These are phyloP conservation scores for Anticlea derivata DNA, from an alignment of 2,888 invertebrate species.

Conservation along the genomic window DNA sequence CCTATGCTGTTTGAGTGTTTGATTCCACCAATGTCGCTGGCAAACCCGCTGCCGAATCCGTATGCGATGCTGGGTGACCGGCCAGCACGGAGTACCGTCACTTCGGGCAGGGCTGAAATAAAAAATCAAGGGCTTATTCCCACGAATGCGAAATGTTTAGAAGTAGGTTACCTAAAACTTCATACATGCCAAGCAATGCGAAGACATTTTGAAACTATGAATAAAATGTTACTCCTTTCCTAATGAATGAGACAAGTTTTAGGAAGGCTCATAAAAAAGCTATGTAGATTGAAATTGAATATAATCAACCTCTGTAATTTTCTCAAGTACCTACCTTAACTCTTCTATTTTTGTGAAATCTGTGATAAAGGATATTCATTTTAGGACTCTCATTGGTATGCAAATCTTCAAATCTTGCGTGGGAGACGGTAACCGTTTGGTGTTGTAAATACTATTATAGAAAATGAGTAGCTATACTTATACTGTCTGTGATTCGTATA, in stretches of 20 bases:
- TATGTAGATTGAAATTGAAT: too few species aligned
- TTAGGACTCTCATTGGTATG: background rate
- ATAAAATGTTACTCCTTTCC: too few species aligned
- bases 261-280: too few species aligned
- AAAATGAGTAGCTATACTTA: background rate
- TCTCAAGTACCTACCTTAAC: too few species aligned
- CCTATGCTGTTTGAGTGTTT: slow-evolving; percentile 67
- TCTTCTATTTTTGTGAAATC: background rate
- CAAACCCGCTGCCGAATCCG: slow-evolving; percentile 71
- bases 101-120: slow-evolving; percentile 39
- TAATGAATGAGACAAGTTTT: too few species aligned
- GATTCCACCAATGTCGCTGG: slow-evolving; percentile 72
- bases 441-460: background rate
- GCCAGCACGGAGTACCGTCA: slow-evolving; percentile 49
- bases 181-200: too few species aligned
- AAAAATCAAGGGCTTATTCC: too few species aligned
- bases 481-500: too few species aligned
- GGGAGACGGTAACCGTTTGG: slow-evolving; percentile 1
- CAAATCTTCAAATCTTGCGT: background rate
- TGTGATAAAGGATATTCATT: background rate
- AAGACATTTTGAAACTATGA: too few species aligned
- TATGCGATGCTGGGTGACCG: slow-evolving; percentile 67
- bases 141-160: too few species aligned
- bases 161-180: too few species aligned
- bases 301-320: too few species aligned